phyloP scores from a whole-genome alignment of 2,113 vertebrate genomes.

The Mus pahari region DNA sequence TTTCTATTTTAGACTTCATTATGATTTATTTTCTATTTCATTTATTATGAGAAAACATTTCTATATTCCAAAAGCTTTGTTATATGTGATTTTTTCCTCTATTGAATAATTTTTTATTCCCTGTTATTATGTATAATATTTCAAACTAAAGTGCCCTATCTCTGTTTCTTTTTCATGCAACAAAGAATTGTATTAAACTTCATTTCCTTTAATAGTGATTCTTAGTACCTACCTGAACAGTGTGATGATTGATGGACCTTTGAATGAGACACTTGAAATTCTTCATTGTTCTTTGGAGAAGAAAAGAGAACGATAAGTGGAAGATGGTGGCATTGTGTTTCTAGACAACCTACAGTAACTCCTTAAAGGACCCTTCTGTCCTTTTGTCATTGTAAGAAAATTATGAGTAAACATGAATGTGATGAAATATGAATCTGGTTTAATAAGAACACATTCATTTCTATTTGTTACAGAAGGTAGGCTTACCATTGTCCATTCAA shows the following conservation, averaged over 20 bases:
- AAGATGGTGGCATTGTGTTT: constrained; percentile 29
- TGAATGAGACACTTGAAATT: constrained; percentile 57
- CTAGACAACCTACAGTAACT: constrained; percentile 25
- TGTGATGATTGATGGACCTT: constrained; percentile 46
- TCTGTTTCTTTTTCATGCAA: constrained; percentile 55
- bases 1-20: constrained; percentile 75
- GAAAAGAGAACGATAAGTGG: neutral
- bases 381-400: constrained; percentile 62
- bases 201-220: constrained; percentile 57
- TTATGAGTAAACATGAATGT: constrained; percentile 57
- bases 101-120: constrained; percentile 60
- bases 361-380: constrained; percentile 11
- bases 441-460: constrained; percentile 64
- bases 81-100: constrained; percentile 63
- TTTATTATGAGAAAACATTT: constrained; percentile 65
- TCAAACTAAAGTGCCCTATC: constrained; percentile 54
- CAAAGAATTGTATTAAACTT: constrained; percentile 61
- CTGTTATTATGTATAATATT: constrained; percentile 69
- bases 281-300: neutral
- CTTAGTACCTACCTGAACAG: constrained; percentile 22
- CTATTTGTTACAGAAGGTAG: constrained; percentile 54
- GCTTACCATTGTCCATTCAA: constrained; percentile 51
- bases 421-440: constrained; percentile 24
- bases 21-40: constrained; percentile 71
- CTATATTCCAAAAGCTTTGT: constrained; percentile 42